Percentiles rank a stretch among this genome's conserved stretches.
These are phyloP conservation scores for Apomyelois bistriatella DNA, from an alignment of 2,888 invertebrate species.

Conservation along the genomic window DNA sequence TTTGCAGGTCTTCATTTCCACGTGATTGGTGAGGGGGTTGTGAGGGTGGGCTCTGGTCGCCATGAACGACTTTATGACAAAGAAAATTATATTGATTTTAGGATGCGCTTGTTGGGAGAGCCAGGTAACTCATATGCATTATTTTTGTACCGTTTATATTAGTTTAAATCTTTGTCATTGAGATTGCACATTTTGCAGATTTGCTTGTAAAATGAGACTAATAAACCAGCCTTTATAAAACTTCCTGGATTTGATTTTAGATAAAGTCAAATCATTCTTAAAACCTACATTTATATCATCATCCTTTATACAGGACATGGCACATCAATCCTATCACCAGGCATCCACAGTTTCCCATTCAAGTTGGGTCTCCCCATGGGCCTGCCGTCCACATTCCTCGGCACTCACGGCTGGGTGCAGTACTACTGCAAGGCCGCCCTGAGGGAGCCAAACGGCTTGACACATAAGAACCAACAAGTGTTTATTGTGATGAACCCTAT, in stretches of 20 bases:
- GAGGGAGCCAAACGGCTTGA: constrained; percentile 91
- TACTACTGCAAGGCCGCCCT: constrained; percentile 95
- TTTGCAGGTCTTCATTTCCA: constrained; percentile 91
- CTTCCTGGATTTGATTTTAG: no score
- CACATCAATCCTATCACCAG: constrained; percentile 91
- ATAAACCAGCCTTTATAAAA: no score
- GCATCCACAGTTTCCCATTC: constrained; percentile 97
- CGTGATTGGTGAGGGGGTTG: constrained; percentile 96
- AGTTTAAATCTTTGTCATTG: no score
- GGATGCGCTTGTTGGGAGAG: constrained; percentile 95
- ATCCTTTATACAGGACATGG: constrained; percentile 83
- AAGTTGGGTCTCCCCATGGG: constrained; percentile 94
- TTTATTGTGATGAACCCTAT: constrained; percentile 98
- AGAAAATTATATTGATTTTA: constrained; percentile 96
- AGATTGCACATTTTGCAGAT: no score
- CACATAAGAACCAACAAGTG: constrained; percentile 97
- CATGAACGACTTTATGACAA: constrained; percentile 93
- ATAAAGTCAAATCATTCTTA: no score
- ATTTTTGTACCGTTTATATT: no score
- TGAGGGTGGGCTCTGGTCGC: constrained; percentile 89
- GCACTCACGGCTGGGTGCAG: constrained; percentile 97
- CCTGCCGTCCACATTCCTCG: constrained; percentile 94
- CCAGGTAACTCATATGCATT: constrained; percentile 72
- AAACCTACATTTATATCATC: no score
- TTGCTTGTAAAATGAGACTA: no score